Base-by-base conservation (phyloP, 2,797 vertebrate genomes). In the Spinus olivaceus region DNA sequence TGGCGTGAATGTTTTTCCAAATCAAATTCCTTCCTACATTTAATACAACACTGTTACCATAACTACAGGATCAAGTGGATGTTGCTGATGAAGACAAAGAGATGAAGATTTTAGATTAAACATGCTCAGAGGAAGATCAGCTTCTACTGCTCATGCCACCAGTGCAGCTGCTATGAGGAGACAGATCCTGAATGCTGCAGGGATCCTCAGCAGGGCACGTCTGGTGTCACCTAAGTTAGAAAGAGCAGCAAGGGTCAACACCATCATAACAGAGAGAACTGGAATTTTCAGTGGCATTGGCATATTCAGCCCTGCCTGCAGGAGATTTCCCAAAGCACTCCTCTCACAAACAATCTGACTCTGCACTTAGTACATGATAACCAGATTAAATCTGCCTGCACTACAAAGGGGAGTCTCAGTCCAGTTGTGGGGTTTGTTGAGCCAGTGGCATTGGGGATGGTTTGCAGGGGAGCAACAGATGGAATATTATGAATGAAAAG, bases 21-120 rank as follows among this genome's bases (percentile, higher is more conserved):
- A 84, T 9, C 20, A 69, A 65, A 81, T 83, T 64, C 57, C 3
- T 81, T 86, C 42, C 54, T 59, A 67, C 28, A 37, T 79, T 94
- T 81, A 84, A 72, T 74, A 86, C 78, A 81, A 78, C 44, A 61
- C 32, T 7, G 41, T 90, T 93, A 93, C 72, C 69, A 57, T 92
- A 90, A 90, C 86, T 86, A 84, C 53, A 56, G 41, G 53, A 90
- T 88, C 50, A 88, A 91, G 59, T 63, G 32, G 53, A 51, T 88
- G 41, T 33, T 57, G 30, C 46, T 81, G 69, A 83, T 42, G n/a
- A 42, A 71, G 65, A 61, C 72, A 80, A 41, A 64, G 42, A 81
- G 20, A 35, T 8, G 10, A 23, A 56, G 57, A 19, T 81, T 81
- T 71, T 51, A 42, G 23, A 78, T 79, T 37, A 50, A 83, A 49